Conservation (phyloP, 2,888 invertebrate genomes). For the Aplocera efformata region DNA sequence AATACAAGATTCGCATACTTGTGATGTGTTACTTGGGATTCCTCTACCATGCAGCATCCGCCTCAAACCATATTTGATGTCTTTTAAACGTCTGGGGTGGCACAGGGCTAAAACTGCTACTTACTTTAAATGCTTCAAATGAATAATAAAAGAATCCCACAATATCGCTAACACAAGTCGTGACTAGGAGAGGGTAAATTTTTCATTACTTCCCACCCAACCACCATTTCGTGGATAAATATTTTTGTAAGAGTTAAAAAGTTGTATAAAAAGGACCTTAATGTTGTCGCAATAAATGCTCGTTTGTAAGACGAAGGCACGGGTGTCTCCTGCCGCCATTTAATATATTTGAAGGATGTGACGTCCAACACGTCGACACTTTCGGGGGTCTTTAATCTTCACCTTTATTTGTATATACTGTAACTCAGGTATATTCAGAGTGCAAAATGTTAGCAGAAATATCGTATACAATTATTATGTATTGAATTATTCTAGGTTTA, state of each 20-base stretch:
- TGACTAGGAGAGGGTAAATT: constrained; percentile 41
- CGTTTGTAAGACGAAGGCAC: constrained; percentile 32
- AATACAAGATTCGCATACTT: no score
- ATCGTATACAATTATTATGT: constrained; percentile 5
- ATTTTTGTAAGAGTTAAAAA: constrained; percentile 36
- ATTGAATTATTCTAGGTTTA: constrained; percentile 15
- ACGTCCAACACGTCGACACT: constrained; percentile 46
- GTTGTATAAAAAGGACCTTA: constrained; percentile 40
- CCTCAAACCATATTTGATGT: no score
- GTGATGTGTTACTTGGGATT: no score
- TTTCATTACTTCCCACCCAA: constrained; percentile 50
- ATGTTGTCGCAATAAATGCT: constrained; percentile 33
- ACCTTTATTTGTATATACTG: constrained; percentile 46
- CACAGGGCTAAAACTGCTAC: constrained; percentile 5
- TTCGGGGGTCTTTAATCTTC: constrained; percentile 51
- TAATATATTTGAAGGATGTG: constrained; percentile 55
- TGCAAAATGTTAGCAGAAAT: constrained; percentile 18
- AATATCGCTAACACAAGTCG: constrained; percentile 41
- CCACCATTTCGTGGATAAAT: constrained; percentile 51
- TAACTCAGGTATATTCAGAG: constrained; percentile 31
- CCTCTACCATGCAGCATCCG: no score
- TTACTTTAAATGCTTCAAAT: constrained; percentile 26
- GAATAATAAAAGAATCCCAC: constrained; percentile 33
- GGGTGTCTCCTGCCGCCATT: constrained; percentile 42
- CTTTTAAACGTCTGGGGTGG: no score